Percentiles rank a stretch among this genome's conserved stretches.
phyloP scores from a whole-genome alignment of 2,113 vertebrate species.

The Struthidea cinerea region DNA sequence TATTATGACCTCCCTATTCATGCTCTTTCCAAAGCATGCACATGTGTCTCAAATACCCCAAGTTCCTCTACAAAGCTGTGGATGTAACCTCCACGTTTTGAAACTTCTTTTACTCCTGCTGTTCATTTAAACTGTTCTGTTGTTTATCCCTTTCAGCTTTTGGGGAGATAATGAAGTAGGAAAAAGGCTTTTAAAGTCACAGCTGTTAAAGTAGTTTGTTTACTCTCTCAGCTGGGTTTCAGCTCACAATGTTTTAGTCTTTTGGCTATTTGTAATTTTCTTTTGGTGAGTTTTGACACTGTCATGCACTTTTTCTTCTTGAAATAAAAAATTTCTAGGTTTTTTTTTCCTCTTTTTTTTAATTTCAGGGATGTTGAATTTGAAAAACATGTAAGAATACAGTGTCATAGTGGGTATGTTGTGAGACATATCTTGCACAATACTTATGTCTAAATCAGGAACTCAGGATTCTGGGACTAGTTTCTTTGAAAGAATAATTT shows the following conservation, averaged over 20 bases:
- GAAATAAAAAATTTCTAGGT: not conserved
- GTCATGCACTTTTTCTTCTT: not conserved
- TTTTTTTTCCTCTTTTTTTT: not conserved
- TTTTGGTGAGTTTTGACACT: not conserved
- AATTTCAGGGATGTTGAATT: not conserved
- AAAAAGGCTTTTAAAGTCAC: not conserved
- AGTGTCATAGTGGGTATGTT: not conserved
- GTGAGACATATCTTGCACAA: rapidly evolving
- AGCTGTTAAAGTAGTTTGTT: not conserved
- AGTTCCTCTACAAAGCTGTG: not conserved
- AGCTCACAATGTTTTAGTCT: not conserved
- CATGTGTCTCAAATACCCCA: not conserved
- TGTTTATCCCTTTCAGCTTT: not conserved
- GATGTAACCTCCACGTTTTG: not conserved
- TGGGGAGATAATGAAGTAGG: not conserved
- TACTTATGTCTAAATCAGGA: not conserved
- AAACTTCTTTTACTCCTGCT: not conserved
- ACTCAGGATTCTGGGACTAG: not conserved
- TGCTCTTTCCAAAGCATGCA: not conserved
- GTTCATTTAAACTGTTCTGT: not conserved
- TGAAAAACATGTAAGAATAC: not conserved
- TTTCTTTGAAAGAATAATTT: not conserved
- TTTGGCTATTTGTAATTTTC: not conserved
- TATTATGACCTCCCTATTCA: not conserved
- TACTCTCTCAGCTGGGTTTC: not conserved